Conservation (phyloP, 2,113 vertebrate genomes). For the Speoplatyrhinus poulsoni region DNA sequence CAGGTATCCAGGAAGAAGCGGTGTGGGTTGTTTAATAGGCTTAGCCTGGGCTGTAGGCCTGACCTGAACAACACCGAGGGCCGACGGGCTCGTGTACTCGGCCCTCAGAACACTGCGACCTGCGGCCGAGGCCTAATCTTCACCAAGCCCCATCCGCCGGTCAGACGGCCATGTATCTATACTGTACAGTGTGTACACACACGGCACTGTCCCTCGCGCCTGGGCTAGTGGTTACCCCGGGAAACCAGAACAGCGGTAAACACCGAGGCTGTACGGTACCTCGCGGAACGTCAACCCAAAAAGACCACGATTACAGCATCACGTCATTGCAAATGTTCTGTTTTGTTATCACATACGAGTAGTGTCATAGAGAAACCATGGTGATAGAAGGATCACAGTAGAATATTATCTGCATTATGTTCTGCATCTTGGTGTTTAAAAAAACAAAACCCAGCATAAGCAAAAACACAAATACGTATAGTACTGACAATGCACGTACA, state of each 20-base stretch:
- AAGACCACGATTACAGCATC: no score
- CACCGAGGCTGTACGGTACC: no score
- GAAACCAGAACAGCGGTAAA: no score
- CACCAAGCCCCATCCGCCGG: constrained; percentile 85
- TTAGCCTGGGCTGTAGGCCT: constrained; percentile 86
- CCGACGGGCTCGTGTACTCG: constrained; percentile 70
- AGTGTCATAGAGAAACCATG: neutral
- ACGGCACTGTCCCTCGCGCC: constrained; percentile 73
- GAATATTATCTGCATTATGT: neutral
- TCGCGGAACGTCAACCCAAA: no score
- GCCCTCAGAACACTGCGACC: constrained; percentile 91
- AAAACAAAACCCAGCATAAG: no score
- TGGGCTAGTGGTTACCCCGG: no score
- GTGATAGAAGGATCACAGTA: neutral
- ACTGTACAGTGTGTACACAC: no score
- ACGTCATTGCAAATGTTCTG: neutral
- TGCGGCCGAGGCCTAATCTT: constrained; percentile 93
- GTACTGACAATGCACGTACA: no score
- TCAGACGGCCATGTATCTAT: constrained; percentile 81
- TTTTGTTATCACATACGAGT: constrained; percentile 34
- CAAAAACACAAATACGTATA: no score
- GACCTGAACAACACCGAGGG: constrained; percentile 85
- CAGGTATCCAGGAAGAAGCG: constrained; percentile 61
- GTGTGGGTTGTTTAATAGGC: constrained; percentile 65
- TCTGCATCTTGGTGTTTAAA: no score